Conservation (phyloP, 2,797 vertebrate species). For the Poeciliopsis presidionis region DNA sequence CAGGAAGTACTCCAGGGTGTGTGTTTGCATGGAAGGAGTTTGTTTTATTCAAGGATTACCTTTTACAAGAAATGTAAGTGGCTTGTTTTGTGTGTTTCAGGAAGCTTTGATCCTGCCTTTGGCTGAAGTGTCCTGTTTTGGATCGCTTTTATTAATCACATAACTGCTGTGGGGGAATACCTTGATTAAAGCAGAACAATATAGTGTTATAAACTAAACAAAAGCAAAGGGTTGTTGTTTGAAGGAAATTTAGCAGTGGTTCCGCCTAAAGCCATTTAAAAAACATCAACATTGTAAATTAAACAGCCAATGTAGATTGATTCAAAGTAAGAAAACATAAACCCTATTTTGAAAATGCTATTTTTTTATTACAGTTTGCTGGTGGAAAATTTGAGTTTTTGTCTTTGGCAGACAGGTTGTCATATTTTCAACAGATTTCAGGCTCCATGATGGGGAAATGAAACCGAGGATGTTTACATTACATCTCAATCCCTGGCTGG, state of each 20-base stretch:
- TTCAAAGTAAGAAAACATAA: not conserved
- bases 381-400: not conserved
- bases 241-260: not conserved
- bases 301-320: not conserved
- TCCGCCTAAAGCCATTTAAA: not conserved
- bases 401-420: slow-evolving; percentile 1
- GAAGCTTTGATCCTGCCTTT: not conserved
- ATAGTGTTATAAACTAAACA: not conserved
- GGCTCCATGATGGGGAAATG: not conserved
- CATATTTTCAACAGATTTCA: slow-evolving; percentile 9
- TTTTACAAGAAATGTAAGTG: not conserved
- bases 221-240: not conserved
- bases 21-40: not conserved
- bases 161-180: not conserved
- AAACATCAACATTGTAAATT: not conserved
- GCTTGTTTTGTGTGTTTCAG: slow-evolving; percentile 1
- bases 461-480: slow-evolving; percentile 30
- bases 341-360: not conserved
- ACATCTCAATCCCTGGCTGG: slow-evolving; percentile 8
- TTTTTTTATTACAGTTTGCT: not conserved
- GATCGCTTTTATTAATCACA: not conserved
- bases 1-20: not conserved
- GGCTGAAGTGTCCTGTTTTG: not conserved
- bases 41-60: not conserved
- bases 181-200: not conserved